Evolutionary conservation across 2,797 vertebrate genomes (phyloP).

Genomic region (Semaprochilodus insignis): DNA sequence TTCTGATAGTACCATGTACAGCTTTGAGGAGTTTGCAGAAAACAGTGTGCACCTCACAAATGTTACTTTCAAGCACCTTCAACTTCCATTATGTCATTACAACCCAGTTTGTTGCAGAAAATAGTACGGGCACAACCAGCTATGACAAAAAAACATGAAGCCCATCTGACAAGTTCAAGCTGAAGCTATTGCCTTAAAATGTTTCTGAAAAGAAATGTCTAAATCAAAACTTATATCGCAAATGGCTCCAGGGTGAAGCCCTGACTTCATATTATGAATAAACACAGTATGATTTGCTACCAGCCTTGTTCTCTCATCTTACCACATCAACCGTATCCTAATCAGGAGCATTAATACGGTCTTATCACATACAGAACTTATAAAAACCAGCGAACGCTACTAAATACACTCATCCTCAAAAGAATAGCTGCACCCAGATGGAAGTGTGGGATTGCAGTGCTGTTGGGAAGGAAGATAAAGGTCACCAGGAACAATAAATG

Average conservation of each 20-base stretch:
- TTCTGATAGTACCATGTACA: too few species aligned
- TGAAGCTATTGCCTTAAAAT: not conserved
- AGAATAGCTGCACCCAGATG: too few species aligned
- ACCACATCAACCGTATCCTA: too few species aligned
- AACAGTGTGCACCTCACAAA: not conserved
- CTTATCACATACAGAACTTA: too few species aligned
- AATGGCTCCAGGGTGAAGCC: not conserved
- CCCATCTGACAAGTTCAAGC: not conserved
- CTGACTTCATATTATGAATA: not conserved
- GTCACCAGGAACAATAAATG: too few species aligned
- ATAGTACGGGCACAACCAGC: slow-evolving; percentile 1
- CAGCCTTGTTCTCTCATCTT: not conserved
- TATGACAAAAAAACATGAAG: slow-evolving; percentile 17
- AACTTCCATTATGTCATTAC: slow-evolving; percentile 25
- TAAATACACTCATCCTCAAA: too few species aligned
- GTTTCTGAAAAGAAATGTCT: not conserved
- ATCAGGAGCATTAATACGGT: too few species aligned
- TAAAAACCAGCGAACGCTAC: not conserved
- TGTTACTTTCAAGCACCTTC: slow-evolving; percentile 16
- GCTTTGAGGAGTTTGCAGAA: not conserved
- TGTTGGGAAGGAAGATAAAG: too few species aligned
- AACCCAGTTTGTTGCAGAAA: slow-evolving; percentile 25
- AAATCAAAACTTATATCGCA: not conserved
- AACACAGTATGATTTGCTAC: not conserved
- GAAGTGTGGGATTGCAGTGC: too few species aligned